A percentile compares a stretch with the other conserved stretches of the same genome.
phyloP scores from a whole-genome alignment of 2,797 vertebrate genomes.

The Bucorvus abyssinicus region DNA sequence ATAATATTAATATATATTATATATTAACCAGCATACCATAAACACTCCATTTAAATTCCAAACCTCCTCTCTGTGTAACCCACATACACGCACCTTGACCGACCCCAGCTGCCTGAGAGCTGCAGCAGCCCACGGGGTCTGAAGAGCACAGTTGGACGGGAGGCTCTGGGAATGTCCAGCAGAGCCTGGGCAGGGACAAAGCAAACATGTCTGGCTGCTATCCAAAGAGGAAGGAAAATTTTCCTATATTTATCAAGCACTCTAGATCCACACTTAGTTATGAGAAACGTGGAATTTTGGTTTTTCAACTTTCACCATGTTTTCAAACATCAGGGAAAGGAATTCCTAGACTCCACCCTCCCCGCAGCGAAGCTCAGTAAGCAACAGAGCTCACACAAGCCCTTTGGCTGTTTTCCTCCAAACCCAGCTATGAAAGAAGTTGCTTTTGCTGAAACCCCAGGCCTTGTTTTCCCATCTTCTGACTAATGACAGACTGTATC shows the following conservation, averaged over 20 bases:
- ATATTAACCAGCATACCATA: not conserved
- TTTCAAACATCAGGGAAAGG: not conserved
- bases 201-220: not conserved
- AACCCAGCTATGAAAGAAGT: not conserved
- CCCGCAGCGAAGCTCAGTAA: not conserved
- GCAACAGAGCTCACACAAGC: rapidly evolving
- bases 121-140: not conserved
- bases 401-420: not conserved
- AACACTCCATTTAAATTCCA: not conserved
- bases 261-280: not conserved
- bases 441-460: not conserved
- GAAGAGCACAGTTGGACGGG: not conserved
- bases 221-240: not conserved
- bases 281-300: not conserved
- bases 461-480: not conserved
- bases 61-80: not conserved
- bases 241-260: not conserved
- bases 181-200: not conserved
- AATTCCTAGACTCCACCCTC: not conserved
- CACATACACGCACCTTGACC: rapidly evolving
- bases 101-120: not conserved
- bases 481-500: not conserved
- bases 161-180: too few species aligned
- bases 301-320: not conserved
- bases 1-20: too few species aligned